These are phyloP conservation scores for Bacillus rossius DNA, from an alignment of 1,140 invertebrate genomes.

Conservation along the genomic window DNA sequence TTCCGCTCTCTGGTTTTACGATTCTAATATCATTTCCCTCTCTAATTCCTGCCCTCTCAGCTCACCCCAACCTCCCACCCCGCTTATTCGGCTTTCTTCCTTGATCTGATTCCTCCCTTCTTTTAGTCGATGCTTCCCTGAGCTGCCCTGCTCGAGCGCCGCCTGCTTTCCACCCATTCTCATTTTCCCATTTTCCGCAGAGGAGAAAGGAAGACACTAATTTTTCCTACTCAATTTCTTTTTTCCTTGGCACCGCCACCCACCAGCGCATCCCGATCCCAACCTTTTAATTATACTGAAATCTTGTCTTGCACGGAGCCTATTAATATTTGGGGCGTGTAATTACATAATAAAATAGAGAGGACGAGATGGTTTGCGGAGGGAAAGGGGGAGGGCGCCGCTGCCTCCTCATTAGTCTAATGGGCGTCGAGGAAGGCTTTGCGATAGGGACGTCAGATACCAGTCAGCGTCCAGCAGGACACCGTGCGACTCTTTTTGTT, in stretches of 20 bases:
- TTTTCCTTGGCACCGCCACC: neutral
- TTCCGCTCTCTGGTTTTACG: too few relatives aligned
- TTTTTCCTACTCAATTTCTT: constrained; percentile 15
- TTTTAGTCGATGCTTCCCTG: too few relatives aligned
- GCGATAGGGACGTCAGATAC: too few relatives aligned
- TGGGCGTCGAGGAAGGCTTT: neutral
- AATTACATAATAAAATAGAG: constrained; percentile 19
- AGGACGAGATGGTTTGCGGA: neutral
- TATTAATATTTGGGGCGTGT: constrained; percentile 23
- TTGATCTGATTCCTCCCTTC: too few relatives aligned
- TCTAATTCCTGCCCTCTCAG: too few relatives aligned
- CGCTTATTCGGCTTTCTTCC: too few relatives aligned
- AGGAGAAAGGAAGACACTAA: constrained; percentile 9
- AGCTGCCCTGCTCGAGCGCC: too few relatives aligned
- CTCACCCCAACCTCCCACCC: too few relatives aligned
- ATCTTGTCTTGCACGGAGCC: constrained; percentile 18
- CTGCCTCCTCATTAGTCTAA: constrained; percentile 12
- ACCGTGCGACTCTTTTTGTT: too few relatives aligned
- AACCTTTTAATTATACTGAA: constrained; percentile 21
- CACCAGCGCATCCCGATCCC: neutral
- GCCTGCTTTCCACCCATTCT: too few relatives aligned
- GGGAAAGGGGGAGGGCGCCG: neutral
- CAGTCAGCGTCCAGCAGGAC: too few relatives aligned
- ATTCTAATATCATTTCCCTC: too few relatives aligned
- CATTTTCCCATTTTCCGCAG: constrained; percentile 12